Percentiles rank a stretch among this genome's conserved stretches.
These are phyloP conservation scores for Sarcophaga peregrina DNA, from an alignment of 1,140 invertebrate genomes.

Conservation along the genomic window DNA sequence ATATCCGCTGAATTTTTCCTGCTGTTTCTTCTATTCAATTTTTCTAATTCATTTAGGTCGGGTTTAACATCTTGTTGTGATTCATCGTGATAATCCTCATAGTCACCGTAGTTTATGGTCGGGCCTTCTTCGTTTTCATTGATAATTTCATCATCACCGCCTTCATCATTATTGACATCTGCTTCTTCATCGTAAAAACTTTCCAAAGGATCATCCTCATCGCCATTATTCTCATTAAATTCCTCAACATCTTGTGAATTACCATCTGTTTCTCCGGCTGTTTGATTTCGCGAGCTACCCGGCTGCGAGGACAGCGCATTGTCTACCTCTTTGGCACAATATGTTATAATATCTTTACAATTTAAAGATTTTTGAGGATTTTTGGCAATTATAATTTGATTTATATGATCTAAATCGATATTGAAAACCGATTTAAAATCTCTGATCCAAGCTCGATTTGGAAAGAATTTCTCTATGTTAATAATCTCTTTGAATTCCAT, in stretches of 20 bases:
- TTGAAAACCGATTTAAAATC: constrained; percentile 46
- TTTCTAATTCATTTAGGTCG: constrained; percentile 6
- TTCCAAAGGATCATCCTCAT: constrained; percentile 49
- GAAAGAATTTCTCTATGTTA: constrained; percentile 45
- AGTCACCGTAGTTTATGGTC: constrained; percentile 40
- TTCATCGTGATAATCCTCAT: constrained; percentile 16
- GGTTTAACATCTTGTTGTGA: constrained; percentile 7
- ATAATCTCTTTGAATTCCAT: constrained; percentile 43
- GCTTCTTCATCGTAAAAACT: constrained; percentile 22
- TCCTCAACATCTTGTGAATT: not conserved
- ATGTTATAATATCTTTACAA: constrained; percentile 43
- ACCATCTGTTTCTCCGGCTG: not conserved
- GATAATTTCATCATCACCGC: constrained; percentile 19
- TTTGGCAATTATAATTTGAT: constrained; percentile 30
- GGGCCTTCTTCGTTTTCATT: constrained; percentile 40
- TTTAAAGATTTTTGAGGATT: constrained; percentile 42
- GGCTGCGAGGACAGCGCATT: constrained; percentile 10
- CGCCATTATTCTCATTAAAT: constrained; percentile 41
- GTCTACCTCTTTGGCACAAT: constrained; percentile 38
- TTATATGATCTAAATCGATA: constrained; percentile 41
- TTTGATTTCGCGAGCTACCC: constrained; percentile 14
- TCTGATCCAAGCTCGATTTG: constrained; percentile 44
- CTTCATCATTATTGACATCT: not conserved
- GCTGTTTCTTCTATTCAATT: not conserved
- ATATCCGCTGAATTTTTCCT: too few relatives aligned